Conservation (phyloP, 2,113 vertebrate genomes). For the Diphyllodes magnificus region DNA sequence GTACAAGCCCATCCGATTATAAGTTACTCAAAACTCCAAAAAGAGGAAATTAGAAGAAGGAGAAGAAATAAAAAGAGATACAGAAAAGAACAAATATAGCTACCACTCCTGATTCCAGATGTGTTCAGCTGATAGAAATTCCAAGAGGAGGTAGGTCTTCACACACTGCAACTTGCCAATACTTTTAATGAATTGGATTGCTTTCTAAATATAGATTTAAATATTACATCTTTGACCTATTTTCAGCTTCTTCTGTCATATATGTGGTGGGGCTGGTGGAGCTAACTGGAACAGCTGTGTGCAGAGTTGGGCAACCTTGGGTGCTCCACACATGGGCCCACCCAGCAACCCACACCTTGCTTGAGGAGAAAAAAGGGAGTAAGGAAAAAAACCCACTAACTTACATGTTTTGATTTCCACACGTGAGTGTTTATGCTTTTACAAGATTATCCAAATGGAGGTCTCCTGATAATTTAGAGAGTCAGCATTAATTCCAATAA, state of each 20-base stretch:
- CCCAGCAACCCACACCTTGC: neutral
- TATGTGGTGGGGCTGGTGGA: neutral
- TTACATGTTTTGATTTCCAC: neutral
- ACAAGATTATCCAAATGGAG: neutral
- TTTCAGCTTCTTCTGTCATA: neutral
- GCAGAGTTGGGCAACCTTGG: neutral
- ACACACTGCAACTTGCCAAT: neutral
- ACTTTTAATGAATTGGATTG: neutral
- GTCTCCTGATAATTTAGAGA: neutral
- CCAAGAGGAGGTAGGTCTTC: neutral
- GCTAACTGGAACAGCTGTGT: neutral
- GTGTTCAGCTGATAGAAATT: neutral
- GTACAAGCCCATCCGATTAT: no score
- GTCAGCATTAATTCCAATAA: neutral
- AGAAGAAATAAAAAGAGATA: neutral
- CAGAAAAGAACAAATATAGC: neutral
- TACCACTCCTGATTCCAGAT: neutral
- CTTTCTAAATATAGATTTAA: neutral
- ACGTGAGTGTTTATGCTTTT: neutral
- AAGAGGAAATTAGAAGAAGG: neutral
- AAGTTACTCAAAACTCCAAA: neutral
- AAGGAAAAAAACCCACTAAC: rapidly evolving
- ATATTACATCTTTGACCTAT: neutral
- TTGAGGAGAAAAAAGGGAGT: neutral
- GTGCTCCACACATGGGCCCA: neutral